These are phyloP conservation scores for Bombus ignitus DNA, from an alignment of 1,140 invertebrate species.

Conservation along the genomic window DNA sequence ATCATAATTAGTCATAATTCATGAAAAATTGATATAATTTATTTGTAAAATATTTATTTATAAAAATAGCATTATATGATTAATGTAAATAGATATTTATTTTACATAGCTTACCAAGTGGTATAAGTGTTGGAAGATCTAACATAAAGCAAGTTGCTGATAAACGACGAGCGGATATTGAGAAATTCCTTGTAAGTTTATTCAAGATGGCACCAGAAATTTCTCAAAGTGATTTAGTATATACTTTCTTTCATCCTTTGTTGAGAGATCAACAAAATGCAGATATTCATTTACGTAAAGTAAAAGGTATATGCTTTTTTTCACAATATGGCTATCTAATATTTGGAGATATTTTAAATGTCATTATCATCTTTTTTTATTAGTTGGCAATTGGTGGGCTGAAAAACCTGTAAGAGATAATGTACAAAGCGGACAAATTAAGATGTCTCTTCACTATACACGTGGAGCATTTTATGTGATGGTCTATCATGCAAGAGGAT, in stretches of 20 bases:
- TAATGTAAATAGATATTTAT: slow-evolving; percentile 33
- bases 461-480: slow-evolving; percentile 92
- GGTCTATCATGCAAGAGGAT: slow-evolving; percentile 93
- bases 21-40: slow-evolving; percentile 11
- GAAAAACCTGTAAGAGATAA: slow-evolving; percentile 79
- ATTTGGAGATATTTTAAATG: neutral
- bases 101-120: slow-evolving; percentile 87
- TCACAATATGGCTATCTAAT: slow-evolving; percentile 1
- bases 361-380: slow-evolving; percentile 4
- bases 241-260: slow-evolving; percentile 98
- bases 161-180: slow-evolving; percentile 92
- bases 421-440: slow-evolving; percentile 86
- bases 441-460: slow-evolving; percentile 92
- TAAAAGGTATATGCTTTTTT: slow-evolving; percentile 84
- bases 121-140: slow-evolving; percentile 93
- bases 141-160: slow-evolving; percentile 98
- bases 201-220: slow-evolving; percentile 96
- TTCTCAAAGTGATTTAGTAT: slow-evolving; percentile 96
- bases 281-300: slow-evolving; percentile 85
- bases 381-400: slow-evolving; percentile 81
- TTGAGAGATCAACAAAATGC: slow-evolving; percentile 94
- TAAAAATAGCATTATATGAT: neutral
- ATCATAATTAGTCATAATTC: neutral
- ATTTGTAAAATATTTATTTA: neutral
- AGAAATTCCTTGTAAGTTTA: slow-evolving; percentile 92